Percentiles rank a stretch among this genome's conserved stretches.
phyloP scores from a whole-genome alignment of 2,888 invertebrate species.

The Lathronympha strigana region DNA sequence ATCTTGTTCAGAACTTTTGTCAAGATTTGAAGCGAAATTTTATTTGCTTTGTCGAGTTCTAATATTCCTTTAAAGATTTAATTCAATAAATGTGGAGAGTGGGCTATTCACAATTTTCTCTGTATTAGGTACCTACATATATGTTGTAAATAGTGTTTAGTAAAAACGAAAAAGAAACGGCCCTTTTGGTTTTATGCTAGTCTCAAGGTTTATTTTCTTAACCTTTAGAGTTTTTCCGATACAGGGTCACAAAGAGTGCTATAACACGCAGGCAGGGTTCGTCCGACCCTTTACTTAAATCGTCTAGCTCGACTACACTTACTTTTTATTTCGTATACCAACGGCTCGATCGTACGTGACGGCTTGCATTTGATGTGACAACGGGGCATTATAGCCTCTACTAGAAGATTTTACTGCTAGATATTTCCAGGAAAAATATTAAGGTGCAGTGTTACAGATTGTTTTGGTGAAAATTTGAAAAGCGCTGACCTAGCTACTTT shows the following conservation, averaged over 20 bases:
- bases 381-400: constrained; percentile 46
- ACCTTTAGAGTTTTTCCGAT: constrained; percentile 45
- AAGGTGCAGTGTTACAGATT: constrained; percentile 25
- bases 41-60: too few relatives aligned
- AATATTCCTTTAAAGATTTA: too few relatives aligned
- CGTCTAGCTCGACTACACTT: constrained; percentile 56
- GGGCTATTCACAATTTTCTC: too few relatives aligned
- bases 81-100: too few relatives aligned
- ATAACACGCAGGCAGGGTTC: constrained; percentile 56
- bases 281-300: constrained; percentile 60
- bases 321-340: constrained; percentile 59
- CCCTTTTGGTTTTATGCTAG: constrained; percentile 37
- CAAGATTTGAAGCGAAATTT: too few relatives aligned
- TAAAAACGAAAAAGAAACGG: constrained; percentile 3
- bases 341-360: constrained; percentile 56
- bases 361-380: constrained; percentile 56
- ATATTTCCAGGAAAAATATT: constrained; percentile 32
- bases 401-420: constrained; percentile 44
- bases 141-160: constrained; percentile 1
- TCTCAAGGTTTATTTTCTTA: constrained; percentile 47
- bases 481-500: constrained; percentile 16
- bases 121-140: too few relatives aligned
- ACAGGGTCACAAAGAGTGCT: constrained; percentile 47
- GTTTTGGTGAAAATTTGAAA: constrained; percentile 30
- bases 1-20: too few relatives aligned